phyloP scores from a whole-genome alignment of 2,797 vertebrate species.

The Xenopus petersii region DNA sequence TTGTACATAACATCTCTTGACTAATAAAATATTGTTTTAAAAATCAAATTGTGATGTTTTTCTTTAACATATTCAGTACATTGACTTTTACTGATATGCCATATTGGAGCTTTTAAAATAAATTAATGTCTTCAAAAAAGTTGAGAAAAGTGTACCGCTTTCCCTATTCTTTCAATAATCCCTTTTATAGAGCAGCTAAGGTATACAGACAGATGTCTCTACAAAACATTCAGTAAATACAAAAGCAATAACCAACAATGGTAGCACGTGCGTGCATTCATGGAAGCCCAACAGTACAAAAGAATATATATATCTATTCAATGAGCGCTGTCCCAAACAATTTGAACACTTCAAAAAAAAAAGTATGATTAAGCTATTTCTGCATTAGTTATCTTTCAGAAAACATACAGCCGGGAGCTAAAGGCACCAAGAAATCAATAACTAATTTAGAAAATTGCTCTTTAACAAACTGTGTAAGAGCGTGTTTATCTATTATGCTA shows the following conservation, averaged over 20 bases:
- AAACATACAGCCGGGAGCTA: neutral
- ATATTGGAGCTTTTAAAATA: too few species aligned
- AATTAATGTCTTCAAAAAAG: too few species aligned
- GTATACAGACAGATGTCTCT: neutral
- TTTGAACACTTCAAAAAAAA: neutral
- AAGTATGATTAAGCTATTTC: neutral
- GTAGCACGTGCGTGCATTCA: neutral
- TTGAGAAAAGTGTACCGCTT: too few species aligned
- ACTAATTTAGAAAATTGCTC: constrained; percentile 19
- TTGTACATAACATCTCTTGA: too few species aligned
- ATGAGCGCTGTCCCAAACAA: neutral
- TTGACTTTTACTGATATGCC: too few species aligned
- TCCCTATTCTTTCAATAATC: too few species aligned
- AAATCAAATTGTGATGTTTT: too few species aligned
- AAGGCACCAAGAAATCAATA: constrained; percentile 19
- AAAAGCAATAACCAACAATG: neutral
- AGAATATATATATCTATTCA: neutral
- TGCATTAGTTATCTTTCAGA: constrained; percentile 2
- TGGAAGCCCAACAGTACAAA: neutral
- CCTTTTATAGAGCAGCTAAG: neutral
- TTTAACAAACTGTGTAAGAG: constrained; percentile 12
- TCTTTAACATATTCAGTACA: too few species aligned
- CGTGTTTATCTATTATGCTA: constrained; percentile 19
- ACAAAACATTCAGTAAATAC: neutral
- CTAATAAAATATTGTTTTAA: too few species aligned